Base-by-base conservation (phyloP, 2,113 vertebrate species). In the Corydoras sp. region DNA sequence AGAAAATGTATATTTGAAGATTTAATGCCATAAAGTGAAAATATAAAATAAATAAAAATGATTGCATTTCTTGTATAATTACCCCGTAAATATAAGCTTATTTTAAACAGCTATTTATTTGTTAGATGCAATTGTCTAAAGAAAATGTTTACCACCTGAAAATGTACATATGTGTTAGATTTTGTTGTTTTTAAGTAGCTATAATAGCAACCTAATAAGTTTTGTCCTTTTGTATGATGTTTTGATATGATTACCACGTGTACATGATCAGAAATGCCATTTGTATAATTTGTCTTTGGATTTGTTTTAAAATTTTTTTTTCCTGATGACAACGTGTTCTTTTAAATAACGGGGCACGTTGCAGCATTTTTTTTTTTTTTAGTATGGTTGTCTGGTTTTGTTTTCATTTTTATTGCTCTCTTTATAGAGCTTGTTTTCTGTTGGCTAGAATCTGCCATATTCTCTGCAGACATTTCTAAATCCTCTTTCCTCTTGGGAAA, bases 41-140 rank as follows among this genome's bases (percentile, higher is more conserved):
- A 65, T 24, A 24, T 72, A 64, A 64, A 72, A 64, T 65, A 72
- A 72, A 13, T 65, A 24, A 48, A 66, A 62, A 71, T 18, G 24
- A 73, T 59, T 51, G 15, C 29, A 15, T 66, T 48, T 58, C 43
- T 65, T 73, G 62, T 73, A 73, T 35, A 65, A 58, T 65, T 72
- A 13, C 71, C 71, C 43, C 35, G 6, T 51, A 72, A 65, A 59
- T 9, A 65, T 12, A 49, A 65, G 18, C 8, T 58, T 72, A 72
- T 72, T 72, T 72, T 24, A 53, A 73, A 73, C 58, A 68, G 58
- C 29, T 59, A 59, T 73, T 73, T 73, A 73, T 73, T 73, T 73
- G 63, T 73, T 54, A 30, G 55, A 65, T 51, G 24, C 50, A 18
- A 48, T 53, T 66, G 58, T 59, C 35, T 43, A 43, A 4, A 43